Evolutionary conservation across 2,888 invertebrate species (phyloP), one percentile per base, ranked within the genome.

Genomic region (Torymus aiolomorphi): DNA sequence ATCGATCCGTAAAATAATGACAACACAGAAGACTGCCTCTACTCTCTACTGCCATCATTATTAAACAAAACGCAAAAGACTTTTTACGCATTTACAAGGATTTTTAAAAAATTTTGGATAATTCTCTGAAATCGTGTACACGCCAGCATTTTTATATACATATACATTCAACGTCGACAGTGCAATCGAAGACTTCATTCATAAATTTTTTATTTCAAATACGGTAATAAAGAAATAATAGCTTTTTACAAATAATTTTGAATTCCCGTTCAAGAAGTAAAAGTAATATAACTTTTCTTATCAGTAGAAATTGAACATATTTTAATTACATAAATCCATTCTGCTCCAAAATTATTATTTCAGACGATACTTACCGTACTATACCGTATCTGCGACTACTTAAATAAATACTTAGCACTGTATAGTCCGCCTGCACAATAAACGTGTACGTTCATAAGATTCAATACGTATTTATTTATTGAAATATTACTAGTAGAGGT

Each of bases 21-120:
- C 51, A 76, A 80, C 62, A 4, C 49, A 67, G 72, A 72, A 80
- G 76, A 80, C 80, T 76, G 80, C 42, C 52, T 57, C 11, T 14
- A 76, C 14, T 73, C 14, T 73, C 54, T 42, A 80, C 59, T 76
- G 72, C 71, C 62, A 76, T 42, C 42, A 42, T 42, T 8, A 42
- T 42, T 0, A 42, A 42, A 42, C 42, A 42, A 5, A 42, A 5
- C 8, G 42, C 8, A 42, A 42, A 42, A 42, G 42, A 42, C 10
- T 62, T 62, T 24, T 24, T 63, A 65, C 24, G 63, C 67, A 18
- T 67, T 4, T 54, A 67, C 16, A 63, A 52, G 51, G n/a, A 24
- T 59, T 66, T 66, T 76, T 72, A 59, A 56, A 71, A 0, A n/a
- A 52, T 72, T 76, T 70, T 70, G 5, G 14, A 57, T n/a, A 76